Evolutionary conservation across 2,113 vertebrate genomes (phyloP).

Genomic region (Potamarius usumacintae): DNA sequence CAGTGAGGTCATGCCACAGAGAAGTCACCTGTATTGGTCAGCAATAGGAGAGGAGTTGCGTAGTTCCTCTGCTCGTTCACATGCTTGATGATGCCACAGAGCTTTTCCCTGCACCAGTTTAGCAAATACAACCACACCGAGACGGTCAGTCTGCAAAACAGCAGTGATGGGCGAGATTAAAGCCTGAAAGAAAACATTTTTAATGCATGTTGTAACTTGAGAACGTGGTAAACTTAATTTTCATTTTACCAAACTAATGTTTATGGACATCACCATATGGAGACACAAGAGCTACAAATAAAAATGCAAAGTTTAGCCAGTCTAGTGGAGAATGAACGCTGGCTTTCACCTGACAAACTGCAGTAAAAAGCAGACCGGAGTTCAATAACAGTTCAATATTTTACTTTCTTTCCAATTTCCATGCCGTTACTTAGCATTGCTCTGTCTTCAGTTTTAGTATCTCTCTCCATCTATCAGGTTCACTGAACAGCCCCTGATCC

Average conservation of each 20-base stretch:
- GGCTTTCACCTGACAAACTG: not conserved
- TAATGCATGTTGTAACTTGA: not conserved
- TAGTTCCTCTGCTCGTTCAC: constrained; percentile 75
- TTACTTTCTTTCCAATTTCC: not conserved
- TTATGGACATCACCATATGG: not conserved
- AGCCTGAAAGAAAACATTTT: not conserved
- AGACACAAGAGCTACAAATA: not conserved
- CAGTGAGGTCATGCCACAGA: not conserved
- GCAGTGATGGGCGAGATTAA: constrained; percentile 56
- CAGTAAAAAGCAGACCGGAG: not conserved
- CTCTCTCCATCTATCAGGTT: not conserved
- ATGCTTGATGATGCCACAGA: constrained; percentile 87
- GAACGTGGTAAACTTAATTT: not conserved
- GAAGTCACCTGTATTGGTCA: constrained; percentile 80
- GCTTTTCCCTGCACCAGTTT: constrained; percentile 72
- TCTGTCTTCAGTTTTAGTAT: not conserved
- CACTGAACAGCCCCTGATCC: not conserved
- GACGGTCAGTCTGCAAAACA: constrained; percentile 77
- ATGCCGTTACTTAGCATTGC: not conserved
- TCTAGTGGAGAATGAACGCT: not conserved
- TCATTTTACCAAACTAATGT: not conserved
- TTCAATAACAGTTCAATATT: not conserved
- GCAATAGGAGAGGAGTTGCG: constrained; percentile 79
- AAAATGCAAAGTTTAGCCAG: not conserved
- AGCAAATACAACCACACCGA: constrained; percentile 91